Evolutionary conservation across 2,888 invertebrate species (phyloP), one percentile per base, ranked within the genome.

Genomic region (Microdon myrmicae): DNA sequence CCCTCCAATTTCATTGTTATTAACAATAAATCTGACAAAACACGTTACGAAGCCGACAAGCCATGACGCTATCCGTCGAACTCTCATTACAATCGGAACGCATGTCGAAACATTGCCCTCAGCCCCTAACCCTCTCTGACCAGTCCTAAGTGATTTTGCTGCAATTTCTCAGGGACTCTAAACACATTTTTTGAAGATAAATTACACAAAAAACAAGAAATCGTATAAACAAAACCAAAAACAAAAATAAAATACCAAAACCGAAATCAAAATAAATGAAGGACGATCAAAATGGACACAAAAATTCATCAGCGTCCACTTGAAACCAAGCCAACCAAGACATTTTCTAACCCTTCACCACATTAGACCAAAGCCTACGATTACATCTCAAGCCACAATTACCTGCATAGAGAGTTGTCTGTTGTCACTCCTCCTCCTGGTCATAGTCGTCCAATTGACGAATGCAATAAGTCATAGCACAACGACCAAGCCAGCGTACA

Each of bases 131-230:
- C 16, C 32, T 28, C 45, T 9, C 29, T 25, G 25, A 37, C 6
- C 31, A 12, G 48, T 26, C 41, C 35, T 56, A 43, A 56, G 34
- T 43, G 47, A 37, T 34, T 43, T 49, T 38, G 31, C 43, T 43
- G 37, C 31, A 56, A 43, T 28, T 56, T 49, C 43, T 35, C 43
- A 49, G 26, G 48, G 25, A 56, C 45, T 49, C 44, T 56, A 32
- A n/a, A n/a, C n/a, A n/a, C n/a, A n/a, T 38, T 29, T 13, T 29
- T 22, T 32, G 29, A 37, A 43, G 20, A 28, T 43, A 35, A 49
- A n/a, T n/a, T n/a, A n/a, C n/a, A 37, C 43, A 12, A 49, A 22
- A 28, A 38, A 55, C 26, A 13, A 29, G 31, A 41, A 28, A 41
- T 32, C 16, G 19, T 5, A n/a, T n/a, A 34, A 4, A 20, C 7